Evolutionary conservation across 2,888 invertebrate genomes (phyloP), one percentile per base, ranked within the genome.

Genomic region (Andrena bicolor): DNA sequence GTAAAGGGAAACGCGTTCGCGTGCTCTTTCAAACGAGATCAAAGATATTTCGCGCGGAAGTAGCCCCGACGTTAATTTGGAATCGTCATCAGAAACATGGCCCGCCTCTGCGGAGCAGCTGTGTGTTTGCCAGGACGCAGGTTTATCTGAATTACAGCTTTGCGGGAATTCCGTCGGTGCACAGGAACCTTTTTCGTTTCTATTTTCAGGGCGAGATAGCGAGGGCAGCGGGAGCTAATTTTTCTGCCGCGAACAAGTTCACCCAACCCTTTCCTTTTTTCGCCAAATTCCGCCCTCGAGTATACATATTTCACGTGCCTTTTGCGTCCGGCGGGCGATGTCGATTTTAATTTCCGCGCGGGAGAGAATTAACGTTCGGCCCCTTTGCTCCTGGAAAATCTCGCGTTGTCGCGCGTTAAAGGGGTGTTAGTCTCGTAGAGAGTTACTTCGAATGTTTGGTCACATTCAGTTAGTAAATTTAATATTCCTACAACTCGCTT

Each of bases 31-130:
- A n/a, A 28, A 8, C n/a, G 26, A 71, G 76, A 76, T 76, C 70
- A 76, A 76, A 76, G 70, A 71, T 56, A 28, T 41, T 56, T 69
- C 53, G 41, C 61, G 30, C 30, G 69, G 76, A 41, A 56, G 53
- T 76, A 41, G 53, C 30, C 13, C 5, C 41, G 69, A 63, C 32
- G 76, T 76, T 76, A 70, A 76, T 76, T 70, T 28, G 63, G 56
- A 64, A 56, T 76, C 76, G 63, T 76, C 76, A 76, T 69, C 53
- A 20, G 41, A 10, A 10, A 74, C 41, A 26, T 28, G 26, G 51
- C 10, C 53, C 41, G 63, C 20, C 8, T n/a, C 26, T 13, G 56
- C 7, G 23, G 7, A 61, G 23, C 60, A 28, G 4, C 28, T 28
- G 35, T 23, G 16, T 26, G 61, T 35, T 60, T 48, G 26, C 20